These are phyloP conservation scores for Entomobrya proxima DNA, from an alignment of 2,888 invertebrate genomes.

Conservation along the genomic window DNA sequence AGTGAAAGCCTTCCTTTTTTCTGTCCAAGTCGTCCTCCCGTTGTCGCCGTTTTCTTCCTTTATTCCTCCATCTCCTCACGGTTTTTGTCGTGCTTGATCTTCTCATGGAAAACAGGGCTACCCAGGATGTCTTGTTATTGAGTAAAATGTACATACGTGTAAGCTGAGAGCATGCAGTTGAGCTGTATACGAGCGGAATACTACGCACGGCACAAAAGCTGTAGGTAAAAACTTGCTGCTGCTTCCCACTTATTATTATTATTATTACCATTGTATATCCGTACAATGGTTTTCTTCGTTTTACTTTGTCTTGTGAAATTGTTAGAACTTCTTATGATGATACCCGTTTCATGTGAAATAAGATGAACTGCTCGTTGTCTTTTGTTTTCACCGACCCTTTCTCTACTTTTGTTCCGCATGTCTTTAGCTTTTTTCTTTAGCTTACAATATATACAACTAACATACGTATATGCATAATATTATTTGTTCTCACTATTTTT, in stretches of 20 bases:
- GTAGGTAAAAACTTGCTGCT: no score
- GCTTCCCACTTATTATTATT: not conserved
- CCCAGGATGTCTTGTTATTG: constrained; percentile 1
- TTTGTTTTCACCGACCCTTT: not conserved
- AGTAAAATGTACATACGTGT: not conserved
- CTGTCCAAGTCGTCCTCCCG: constrained; percentile 1
- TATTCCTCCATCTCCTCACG: not conserved
- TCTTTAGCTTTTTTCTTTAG: not conserved
- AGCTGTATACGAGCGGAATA: no score
- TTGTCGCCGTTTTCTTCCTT: not conserved
- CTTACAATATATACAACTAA: not conserved
- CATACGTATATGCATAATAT: not conserved
- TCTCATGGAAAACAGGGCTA: constrained; percentile 12
- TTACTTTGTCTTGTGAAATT: constrained; percentile 29
- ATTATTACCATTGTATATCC: not conserved
- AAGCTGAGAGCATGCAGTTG: no score
- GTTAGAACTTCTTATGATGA: constrained; percentile 4
- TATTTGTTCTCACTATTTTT: not conserved
- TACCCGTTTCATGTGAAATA: constrained; percentile 2
- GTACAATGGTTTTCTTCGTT: not conserved
- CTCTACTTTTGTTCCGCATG: not conserved
- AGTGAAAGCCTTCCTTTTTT: constrained; percentile 62
- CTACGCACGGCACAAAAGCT: no score
- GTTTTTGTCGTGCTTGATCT: constrained; percentile 46
- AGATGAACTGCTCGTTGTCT: not conserved